Conservation (phyloP, 2,888 invertebrate species). For the Caenorhabditis plicata region DNA sequence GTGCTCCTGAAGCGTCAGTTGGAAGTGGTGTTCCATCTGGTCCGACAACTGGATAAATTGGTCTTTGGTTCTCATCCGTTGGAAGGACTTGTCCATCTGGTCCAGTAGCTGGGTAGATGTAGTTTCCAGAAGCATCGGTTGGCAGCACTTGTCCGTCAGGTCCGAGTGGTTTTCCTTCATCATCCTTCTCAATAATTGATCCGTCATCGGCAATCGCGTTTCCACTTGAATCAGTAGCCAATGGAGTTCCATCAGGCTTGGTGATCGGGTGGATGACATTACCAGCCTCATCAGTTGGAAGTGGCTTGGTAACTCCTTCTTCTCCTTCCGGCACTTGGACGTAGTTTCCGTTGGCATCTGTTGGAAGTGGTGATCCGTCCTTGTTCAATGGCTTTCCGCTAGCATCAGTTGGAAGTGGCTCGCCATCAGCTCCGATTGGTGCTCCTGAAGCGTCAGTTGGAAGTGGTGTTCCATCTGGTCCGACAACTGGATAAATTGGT, state of each 20-base stretch:
- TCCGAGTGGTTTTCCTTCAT: conserved; percentile 29
- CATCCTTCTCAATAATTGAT: conserved; percentile 22
- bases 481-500: conserved; percentile 33
- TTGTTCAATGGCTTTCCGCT: conserved; percentile 32
- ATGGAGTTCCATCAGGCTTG: conserved; percentile 36
- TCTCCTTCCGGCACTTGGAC: conserved; percentile 25
- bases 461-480: conserved; percentile 19
- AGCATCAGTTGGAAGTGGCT: conserved; percentile 18
- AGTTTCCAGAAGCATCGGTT: conserved; percentile 38
- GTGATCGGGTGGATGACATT: conserved; percentile 15
- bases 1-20: conserved; percentile 14
- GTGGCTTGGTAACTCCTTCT: conserved; percentile 6
- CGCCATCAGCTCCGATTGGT: conserved; percentile 19
- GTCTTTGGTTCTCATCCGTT: conserved; percentile 23
- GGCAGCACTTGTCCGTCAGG: conserved; percentile 19
- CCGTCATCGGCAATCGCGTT: conserved; percentile 12
- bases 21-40: conserved; percentile 19
- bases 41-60: conserved; percentile 23
- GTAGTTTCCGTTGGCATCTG: conserved; percentile 37
- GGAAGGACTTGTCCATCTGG: conserved; percentile 26
- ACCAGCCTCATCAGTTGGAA: conserved; percentile 19
- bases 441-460: conserved; percentile 29
- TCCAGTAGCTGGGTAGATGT: conserved; percentile 25
- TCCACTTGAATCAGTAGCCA: conserved; percentile 34
- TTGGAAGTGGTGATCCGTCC: conserved; percentile 36